phyloP scores from a whole-genome alignment of 2,888 invertebrate species.

The Agrypnus murinus region DNA sequence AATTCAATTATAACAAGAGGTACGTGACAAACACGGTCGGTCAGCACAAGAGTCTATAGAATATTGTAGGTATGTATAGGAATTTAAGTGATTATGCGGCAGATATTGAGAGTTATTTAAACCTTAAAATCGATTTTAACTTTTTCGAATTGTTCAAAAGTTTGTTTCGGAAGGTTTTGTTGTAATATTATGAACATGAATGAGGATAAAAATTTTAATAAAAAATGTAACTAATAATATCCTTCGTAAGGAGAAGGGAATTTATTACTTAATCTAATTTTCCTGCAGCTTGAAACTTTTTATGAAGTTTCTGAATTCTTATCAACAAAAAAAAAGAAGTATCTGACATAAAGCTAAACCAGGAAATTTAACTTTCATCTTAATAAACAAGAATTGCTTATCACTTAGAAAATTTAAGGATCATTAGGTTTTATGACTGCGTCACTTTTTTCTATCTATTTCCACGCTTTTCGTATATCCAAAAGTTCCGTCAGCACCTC shows the following conservation, averaged over 20 bases:
- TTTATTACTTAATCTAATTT: too few species aligned
- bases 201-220: too few species aligned
- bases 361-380: constrained; percentile 25
- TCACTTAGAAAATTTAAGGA: constrained; percentile 33
- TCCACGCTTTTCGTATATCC: constrained; percentile 9
- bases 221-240: too few species aligned
- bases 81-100: constrained; percentile 39
- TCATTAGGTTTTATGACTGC: constrained; percentile 38
- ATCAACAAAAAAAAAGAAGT: constrained; percentile 1
- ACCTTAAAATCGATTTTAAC: constrained; percentile 12
- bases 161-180: too few species aligned
- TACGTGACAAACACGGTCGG: constrained; percentile 44
- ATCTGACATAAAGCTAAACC: constrained; percentile 24
- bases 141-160: not conserved
- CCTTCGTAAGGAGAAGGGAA: too few species aligned
- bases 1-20: constrained; percentile 41
- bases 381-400: constrained; percentile 41
- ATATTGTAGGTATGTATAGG: too few species aligned
- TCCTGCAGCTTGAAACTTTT: too few species aligned
- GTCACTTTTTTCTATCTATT: constrained; percentile 34
- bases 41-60: constrained; percentile 25
- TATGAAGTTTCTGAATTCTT: too few species aligned
- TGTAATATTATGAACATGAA: too few species aligned
- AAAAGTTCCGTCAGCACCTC: not conserved
- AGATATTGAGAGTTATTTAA: constrained; percentile 12